Percentiles rank a stretch among this genome's conserved stretches.
phyloP scores from a whole-genome alignment of 1,140 invertebrate genomes.

The Sweltsa coloradensis region DNA sequence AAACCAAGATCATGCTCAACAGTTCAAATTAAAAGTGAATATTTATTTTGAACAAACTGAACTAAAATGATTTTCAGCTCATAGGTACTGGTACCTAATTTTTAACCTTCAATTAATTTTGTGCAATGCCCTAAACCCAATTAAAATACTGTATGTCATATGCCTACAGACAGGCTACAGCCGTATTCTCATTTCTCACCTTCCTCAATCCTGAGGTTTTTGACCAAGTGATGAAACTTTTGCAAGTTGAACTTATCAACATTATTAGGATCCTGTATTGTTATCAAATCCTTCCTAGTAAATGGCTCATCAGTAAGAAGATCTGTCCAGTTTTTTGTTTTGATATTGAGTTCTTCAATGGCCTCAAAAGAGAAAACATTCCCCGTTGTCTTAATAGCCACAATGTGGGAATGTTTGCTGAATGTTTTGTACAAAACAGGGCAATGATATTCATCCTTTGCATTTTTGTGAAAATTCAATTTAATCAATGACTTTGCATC shows the following conservation, averaged over 20 bases:
- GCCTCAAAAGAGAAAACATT: conserved; percentile 95
- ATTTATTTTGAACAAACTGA: not conserved
- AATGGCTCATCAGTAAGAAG: conserved; percentile 86
- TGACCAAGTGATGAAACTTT: conserved; percentile 90
- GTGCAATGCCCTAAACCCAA: not conserved
- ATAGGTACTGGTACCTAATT: too few relatives aligned
- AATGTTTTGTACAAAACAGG: conserved; percentile 92
- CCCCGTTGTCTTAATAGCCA: conserved; percentile 79
- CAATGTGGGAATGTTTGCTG: conserved; percentile 92
- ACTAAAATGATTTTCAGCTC: too few relatives aligned
- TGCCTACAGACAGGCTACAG: too few relatives aligned
- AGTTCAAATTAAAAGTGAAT: too few relatives aligned
- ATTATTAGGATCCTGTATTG: conserved; percentile 85
- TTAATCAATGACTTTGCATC: conserved; percentile 79
- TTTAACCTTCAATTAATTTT: not conserved
- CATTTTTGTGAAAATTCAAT: conserved; percentile 82
- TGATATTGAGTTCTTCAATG: conserved; percentile 93
- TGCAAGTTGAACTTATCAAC: conserved; percentile 92
- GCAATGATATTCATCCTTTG: conserved; percentile 78
- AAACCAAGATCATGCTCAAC: too few relatives aligned
- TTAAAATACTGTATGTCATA: too few relatives aligned
- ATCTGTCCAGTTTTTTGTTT: conserved; percentile 89
- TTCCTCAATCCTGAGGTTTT: conserved; percentile 78
- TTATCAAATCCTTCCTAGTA: conserved; percentile 82
- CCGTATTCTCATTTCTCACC: too few relatives aligned